phyloP scores from a whole-genome alignment of 1,140 invertebrate genomes.

The Magallana gigas region DNA sequence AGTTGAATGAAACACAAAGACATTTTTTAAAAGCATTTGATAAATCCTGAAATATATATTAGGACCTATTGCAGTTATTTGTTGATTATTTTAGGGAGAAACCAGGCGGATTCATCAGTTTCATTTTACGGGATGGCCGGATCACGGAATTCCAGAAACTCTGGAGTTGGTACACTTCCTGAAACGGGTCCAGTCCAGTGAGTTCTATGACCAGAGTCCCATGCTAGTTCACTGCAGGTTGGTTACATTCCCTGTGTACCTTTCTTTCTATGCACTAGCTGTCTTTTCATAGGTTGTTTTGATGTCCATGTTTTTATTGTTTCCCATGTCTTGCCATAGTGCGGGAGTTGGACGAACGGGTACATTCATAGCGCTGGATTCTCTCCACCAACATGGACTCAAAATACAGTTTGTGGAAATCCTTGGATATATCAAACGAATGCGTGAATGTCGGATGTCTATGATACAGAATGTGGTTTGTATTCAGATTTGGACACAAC shows the following conservation, averaged over 20 bases:
- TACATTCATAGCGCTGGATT: constrained; percentile 76
- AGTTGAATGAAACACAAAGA: too few species aligned
- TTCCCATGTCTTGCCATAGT: constrained; percentile 60
- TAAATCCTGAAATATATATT: too few species aligned
- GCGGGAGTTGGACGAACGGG: constrained; percentile 77
- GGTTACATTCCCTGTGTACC: neutral
- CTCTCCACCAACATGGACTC: constrained; percentile 68
- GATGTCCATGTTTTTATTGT: too few species aligned
- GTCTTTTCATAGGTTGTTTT: too few species aligned
- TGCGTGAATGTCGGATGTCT: constrained; percentile 12
- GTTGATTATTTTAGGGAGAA: constrained; percentile 67
- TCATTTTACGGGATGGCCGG: constrained; percentile 98
- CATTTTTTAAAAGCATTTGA: neutral
- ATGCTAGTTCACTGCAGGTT: constrained; percentile 86
- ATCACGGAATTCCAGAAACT: constrained; percentile 92
- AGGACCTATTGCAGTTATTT: neutral
- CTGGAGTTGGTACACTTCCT: constrained; percentile 63
- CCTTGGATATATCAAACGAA: constrained; percentile 1
- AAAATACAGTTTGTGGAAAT: constrained; percentile 36
- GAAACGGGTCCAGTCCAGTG: constrained; percentile 52
- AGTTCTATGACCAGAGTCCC: constrained; percentile 83
- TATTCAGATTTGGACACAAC: neutral
- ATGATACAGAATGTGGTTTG: constrained; percentile 34
- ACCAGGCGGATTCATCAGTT: constrained; percentile 95
- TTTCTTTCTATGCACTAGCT: too few species aligned